phyloP scores from a whole-genome alignment of 2,888 invertebrate genomes.

The Rapana venosa region DNA sequence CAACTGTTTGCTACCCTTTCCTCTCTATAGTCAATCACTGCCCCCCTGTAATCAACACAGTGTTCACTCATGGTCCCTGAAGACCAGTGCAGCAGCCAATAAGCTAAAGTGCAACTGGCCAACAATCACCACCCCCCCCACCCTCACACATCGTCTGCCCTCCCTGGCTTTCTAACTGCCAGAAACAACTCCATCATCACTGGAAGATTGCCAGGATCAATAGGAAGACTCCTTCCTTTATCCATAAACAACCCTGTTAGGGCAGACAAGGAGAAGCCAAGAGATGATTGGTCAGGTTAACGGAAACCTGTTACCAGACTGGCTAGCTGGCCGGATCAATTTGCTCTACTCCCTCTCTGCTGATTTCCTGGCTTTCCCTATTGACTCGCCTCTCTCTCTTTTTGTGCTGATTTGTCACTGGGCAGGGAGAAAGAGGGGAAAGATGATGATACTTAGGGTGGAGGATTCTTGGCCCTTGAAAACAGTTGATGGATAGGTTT shows the following conservation, averaged over 20 bases:
- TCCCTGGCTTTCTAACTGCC: no score
- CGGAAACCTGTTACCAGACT: conserved; percentile 9
- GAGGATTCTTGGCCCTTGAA: no score
- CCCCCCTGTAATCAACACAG: no score
- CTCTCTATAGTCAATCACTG: no score
- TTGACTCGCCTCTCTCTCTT: no score
- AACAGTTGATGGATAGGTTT: no score
- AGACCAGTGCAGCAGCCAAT: no score
- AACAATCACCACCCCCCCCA: no score
- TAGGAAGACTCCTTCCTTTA: background rate
- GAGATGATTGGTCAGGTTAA: conserved; percentile 15
- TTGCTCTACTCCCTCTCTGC: background rate
- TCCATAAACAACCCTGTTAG: background rate
- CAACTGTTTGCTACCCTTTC: no score
- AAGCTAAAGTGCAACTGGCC: no score
- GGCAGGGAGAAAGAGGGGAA: background rate
- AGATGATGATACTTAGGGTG: background rate
- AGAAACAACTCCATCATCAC: background rate
- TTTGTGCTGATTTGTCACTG: background rate
- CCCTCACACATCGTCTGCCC: no score
- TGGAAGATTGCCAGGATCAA: background rate
- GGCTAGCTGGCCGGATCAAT: background rate
- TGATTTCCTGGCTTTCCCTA: background rate
- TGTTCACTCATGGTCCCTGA: no score
- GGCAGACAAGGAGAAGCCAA: background rate